These are phyloP conservation scores for Monodelphis domestica DNA, from an alignment of 2,797 vertebrate species.

Conservation along the genomic window DNA sequence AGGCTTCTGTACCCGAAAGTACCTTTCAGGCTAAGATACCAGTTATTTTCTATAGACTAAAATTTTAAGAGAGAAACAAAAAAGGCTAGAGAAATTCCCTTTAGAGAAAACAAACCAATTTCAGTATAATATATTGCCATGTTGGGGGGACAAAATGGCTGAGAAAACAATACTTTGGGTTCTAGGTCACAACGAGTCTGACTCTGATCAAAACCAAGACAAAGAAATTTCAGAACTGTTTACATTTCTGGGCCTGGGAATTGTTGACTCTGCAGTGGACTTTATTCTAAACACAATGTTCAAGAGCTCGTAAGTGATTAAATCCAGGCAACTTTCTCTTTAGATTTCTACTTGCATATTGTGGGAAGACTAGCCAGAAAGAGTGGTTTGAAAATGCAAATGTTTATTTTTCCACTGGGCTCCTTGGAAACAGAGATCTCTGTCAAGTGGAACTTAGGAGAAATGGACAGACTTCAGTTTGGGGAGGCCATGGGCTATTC, in stretches of 20 bases:
- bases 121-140: background rate
- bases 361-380: background rate
- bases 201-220: background rate
- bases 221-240: background rate
- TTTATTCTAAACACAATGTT: background rate
- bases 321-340: background rate
- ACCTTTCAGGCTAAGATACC: background rate
- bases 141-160: background rate
- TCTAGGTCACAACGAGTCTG: background rate
- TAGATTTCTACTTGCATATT: background rate
- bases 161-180: background rate
- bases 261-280: background rate
- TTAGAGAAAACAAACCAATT: background rate
- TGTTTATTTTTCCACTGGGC: background rate
- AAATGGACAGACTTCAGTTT: background rate
- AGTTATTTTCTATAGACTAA: background rate
- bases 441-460: background rate
- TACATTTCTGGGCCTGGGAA: background rate
- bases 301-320: background rate
- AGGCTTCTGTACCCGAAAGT: background rate
- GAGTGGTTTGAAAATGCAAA: background rate
- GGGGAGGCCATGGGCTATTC: background rate
- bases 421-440: background rate
- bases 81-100: background rate
- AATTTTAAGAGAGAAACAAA: background rate